Evolutionary conservation across 2,113 vertebrate species (phyloP), one percentile per base, ranked within the genome.

Genomic region (Ranitomeya variabilis): DNA sequence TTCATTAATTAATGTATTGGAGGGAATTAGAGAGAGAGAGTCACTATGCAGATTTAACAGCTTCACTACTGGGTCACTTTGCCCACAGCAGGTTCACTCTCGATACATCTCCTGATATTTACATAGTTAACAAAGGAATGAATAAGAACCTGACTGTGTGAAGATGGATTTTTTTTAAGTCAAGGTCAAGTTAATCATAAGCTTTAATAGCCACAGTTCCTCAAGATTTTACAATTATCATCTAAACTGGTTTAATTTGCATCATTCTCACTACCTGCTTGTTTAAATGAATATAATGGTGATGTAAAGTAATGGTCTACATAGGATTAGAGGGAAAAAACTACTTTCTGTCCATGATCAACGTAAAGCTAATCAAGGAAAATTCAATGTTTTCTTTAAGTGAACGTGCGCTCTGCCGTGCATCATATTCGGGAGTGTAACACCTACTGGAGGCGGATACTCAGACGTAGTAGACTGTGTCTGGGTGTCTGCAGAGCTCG

Each of bases 1-100:
- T 84, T 71, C 64, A 84, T 84, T 84, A 84, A 55, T 69, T 84
- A 84, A 84, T 84, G 82, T 69, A 71, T 69, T 84, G 64, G 6
- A 18, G 45, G 26, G 64, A 84, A 55, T 55, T n/a, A n/a, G n/a
- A 71, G 82, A 15, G 4, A 26, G 21, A 69, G 64, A 69, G 69
- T 12, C 11, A 7, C n/a, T 55, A 13, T 23, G 82, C 19, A 55
- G 23, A 26, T 23, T 84, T 84, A 69, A 84, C 82, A 2, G 0
- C 26, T n/a, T 9, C 0, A 7, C 45, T 67, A n/a, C 66, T 3
- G 3, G 37, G 7, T 26, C 14, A 4, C 15, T 18, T n/a, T 15
- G 21, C 12, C 12, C 8, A 59, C 62, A 16, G 60, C 45, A 54
- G 8, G 3, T 14, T 71, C 19, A 18, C 9, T 45, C 45, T 80